Evolutionary conservation across 2,888 invertebrate species (phyloP).

Genomic region (Agrotis ipsilon): DNA sequence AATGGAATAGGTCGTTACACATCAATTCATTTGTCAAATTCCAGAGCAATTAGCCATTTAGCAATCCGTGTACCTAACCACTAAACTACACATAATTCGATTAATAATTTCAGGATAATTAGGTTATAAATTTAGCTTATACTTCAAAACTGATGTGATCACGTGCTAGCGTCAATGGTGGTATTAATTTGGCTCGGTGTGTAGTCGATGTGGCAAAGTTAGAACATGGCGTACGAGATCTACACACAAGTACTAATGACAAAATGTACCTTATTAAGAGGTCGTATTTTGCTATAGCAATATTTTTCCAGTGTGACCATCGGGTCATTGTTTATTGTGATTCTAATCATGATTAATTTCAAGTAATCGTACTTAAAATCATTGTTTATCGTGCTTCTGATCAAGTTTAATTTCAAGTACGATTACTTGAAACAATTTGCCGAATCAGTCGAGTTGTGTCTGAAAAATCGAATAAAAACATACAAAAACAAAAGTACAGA

Average conservation of each 20-base stretch:
- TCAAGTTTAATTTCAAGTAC: no score
- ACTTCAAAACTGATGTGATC: slow-evolving; percentile 15
- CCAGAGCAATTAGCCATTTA: slow-evolving; percentile 4
- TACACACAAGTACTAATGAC: slow-evolving; percentile 10
- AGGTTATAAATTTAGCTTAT: slow-evolving; percentile 11
- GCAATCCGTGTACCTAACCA: neutral
- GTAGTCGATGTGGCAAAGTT: slow-evolving; percentile 14
- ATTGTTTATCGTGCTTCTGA: no score
- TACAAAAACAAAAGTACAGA: no score
- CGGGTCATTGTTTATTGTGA: no score
- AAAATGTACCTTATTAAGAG: neutral
- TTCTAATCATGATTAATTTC: no score
- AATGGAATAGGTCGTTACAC: neutral
- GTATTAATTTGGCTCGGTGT: slow-evolving; percentile 48
- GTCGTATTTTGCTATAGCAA: neutral
- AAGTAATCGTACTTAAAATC: no score
- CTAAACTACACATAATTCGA: neutral
- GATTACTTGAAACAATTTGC: no score
- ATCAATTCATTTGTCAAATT: slow-evolving; percentile 1
- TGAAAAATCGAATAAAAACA: no score
- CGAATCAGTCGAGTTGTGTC: no score
- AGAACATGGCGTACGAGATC: neutral
- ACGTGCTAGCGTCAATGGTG: slow-evolving; percentile 13
- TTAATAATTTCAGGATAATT: slow-evolving; percentile 8
- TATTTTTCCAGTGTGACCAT: neutral